Conservation (phyloP, 2,888 invertebrate species). For the Sesia apiformis region DNA sequence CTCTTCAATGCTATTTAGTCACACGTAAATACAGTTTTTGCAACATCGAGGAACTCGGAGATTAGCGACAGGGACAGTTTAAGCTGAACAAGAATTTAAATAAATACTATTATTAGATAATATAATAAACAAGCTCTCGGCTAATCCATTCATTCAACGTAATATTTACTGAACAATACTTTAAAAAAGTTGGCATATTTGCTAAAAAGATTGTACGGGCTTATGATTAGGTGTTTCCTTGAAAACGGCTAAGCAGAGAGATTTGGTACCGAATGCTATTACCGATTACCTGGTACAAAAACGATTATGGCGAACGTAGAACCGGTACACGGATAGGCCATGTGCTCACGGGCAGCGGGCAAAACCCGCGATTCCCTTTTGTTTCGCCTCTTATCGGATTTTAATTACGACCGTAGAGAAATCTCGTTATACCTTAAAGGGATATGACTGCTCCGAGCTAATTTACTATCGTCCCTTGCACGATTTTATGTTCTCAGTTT, state of each 20-base stretch:
- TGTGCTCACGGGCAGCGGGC: conserved; percentile 19
- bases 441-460: conserved; percentile 60
- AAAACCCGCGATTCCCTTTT: conserved; percentile 53
- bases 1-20: conserved; percentile 38
- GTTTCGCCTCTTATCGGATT: conserved; percentile 72
- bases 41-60: conserved; percentile 22
- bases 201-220: conserved; percentile 48
- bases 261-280: neutral
- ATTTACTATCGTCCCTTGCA: conserved; percentile 58
- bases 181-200: conserved; percentile 37
- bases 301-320: neutral
- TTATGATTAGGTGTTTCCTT: conserved; percentile 40
- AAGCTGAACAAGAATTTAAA: conserved; percentile 60
- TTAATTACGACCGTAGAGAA: conserved; percentile 70
- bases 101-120: conserved; percentile 52
- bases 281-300: neutral
- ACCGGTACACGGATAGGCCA: neutral
- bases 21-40: conserved; percentile 60
- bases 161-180: conserved; percentile 32
- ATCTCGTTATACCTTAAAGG: conserved; percentile 69
- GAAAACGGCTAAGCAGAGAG: conserved; percentile 26
- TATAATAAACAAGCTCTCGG: conserved; percentile 49
- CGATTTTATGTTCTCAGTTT: conserved; percentile 54
- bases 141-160: neutral
- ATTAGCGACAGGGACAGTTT: conserved; percentile 61